These are phyloP conservation scores for Drosophila jambulina DNA, from an alignment of 1,140 invertebrate species.

Conservation along the genomic window DNA sequence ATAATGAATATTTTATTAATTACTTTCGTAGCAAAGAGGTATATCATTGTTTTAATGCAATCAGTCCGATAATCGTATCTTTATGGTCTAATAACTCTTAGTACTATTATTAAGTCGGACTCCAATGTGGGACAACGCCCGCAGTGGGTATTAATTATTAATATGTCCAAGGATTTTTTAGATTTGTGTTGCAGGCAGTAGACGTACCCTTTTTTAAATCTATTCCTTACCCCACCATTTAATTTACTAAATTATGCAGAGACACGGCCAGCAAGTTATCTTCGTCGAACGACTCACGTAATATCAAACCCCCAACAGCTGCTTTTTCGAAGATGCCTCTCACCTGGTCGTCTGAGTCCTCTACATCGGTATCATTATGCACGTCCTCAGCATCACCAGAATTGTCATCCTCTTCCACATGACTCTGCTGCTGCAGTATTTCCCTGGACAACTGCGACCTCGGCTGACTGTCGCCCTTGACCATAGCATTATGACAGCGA, in stretches of 20 bases:
- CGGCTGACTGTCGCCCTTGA: neutral
- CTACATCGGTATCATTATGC: neutral
- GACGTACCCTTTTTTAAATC: neutral
- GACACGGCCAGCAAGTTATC: neutral
- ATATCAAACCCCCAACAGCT: neutral
- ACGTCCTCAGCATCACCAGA: neutral
- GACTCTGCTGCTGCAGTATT: neutral
- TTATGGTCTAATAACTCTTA: neutral
- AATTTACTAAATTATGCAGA: neutral
- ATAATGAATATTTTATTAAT: neutral
- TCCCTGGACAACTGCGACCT: neutral
- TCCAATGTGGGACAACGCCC: too few species aligned
- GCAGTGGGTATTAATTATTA: too few species aligned
- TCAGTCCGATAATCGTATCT: neutral
- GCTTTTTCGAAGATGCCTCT: neutral
- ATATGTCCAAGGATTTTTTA: neutral
- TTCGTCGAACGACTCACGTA: neutral
- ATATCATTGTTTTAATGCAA: neutral
- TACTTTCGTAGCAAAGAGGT: neutral
- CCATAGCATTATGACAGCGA: conserved; percentile 17
- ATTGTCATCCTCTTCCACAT: neutral
- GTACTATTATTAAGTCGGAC: neutral
- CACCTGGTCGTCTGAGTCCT: neutral
- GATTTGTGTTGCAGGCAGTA: neutral
- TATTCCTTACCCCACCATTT: neutral